Evolutionary conservation across 2,888 invertebrate species (phyloP).

Genomic region (Folsomia candida): DNA sequence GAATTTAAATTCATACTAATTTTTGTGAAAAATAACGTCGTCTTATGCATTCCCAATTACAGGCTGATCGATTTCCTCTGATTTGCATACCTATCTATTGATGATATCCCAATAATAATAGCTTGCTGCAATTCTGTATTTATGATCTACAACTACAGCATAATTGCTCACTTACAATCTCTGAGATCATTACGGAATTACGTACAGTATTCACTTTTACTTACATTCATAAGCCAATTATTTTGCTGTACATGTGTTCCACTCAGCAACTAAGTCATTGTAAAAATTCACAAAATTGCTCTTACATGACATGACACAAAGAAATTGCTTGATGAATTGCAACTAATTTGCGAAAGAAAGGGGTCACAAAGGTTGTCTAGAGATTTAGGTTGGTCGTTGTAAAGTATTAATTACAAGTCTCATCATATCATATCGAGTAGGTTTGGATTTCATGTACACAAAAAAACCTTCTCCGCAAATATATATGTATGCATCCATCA

Average conservation of each 20-base stretch:
- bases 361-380: neutral
- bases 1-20: neutral
- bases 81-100: neutral
- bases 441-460: too few relatives aligned
- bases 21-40: neutral
- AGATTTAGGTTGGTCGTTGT: neutral
- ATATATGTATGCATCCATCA: too few relatives aligned
- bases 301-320: neutral
- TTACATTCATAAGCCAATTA: neutral
- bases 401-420: too few relatives aligned
- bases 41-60: neutral
- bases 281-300: neutral
- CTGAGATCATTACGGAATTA: neutral
- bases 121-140: too few relatives aligned
- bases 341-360: neutral
- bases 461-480: too few relatives aligned
- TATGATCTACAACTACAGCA: too few relatives aligned
- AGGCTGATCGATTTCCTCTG: neutral
- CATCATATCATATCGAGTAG: too few relatives aligned
- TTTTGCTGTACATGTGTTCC: neutral
- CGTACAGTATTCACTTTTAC: neutral
- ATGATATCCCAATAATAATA: neutral
- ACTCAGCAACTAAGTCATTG: neutral
- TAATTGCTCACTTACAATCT: neutral
- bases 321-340: neutral